Evolutionary conservation across 2,888 invertebrate genomes (phyloP).

Genomic region (Mesochorus sp.): DNA sequence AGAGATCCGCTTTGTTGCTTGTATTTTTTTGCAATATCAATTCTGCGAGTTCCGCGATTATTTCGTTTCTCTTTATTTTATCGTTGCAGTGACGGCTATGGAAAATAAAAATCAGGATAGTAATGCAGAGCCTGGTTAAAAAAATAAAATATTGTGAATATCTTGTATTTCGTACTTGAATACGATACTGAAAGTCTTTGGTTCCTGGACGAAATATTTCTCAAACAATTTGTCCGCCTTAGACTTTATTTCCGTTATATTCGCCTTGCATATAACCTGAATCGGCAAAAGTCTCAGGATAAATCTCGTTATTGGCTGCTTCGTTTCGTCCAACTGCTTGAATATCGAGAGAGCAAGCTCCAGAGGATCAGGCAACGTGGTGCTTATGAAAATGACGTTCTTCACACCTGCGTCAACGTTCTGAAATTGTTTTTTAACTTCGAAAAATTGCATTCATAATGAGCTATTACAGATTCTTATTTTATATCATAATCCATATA

Average conservation of each 20-base stretch:
- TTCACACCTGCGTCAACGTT: slow-evolving; percentile 91
- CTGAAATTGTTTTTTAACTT: slow-evolving; percentile 80
- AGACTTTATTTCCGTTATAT: slow-evolving; percentile 88
- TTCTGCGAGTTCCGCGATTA: slow-evolving; percentile 89
- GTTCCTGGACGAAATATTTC: slow-evolving; percentile 88
- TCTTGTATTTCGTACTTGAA: slow-evolving; percentile 84
- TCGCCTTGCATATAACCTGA: slow-evolving; percentile 89
- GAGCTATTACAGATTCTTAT: no score
- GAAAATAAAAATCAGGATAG: not conserved
- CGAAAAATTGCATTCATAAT: not conserved
- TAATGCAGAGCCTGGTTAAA: not conserved
- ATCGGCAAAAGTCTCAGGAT: slow-evolving; percentile 92
- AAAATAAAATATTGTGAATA: not conserved
- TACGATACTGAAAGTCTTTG: slow-evolving; percentile 89
- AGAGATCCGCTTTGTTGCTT: slow-evolving; percentile 90
- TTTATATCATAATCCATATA: no score
- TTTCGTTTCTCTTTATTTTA: slow-evolving; percentile 87
- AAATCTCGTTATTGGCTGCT: slow-evolving; percentile 88
- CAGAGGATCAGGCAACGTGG: slow-evolving; percentile 89
- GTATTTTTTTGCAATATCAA: slow-evolving; percentile 87
- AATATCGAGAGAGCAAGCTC: slow-evolving; percentile 88
- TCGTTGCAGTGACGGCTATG: slow-evolving; percentile 88
- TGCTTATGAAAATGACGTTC: slow-evolving; percentile 93
- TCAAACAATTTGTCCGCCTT: slow-evolving; percentile 87
- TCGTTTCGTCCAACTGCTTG: slow-evolving; percentile 87